Base-by-base conservation (phyloP, 2,113 vertebrate genomes). In the Alethe diademata region DNA sequence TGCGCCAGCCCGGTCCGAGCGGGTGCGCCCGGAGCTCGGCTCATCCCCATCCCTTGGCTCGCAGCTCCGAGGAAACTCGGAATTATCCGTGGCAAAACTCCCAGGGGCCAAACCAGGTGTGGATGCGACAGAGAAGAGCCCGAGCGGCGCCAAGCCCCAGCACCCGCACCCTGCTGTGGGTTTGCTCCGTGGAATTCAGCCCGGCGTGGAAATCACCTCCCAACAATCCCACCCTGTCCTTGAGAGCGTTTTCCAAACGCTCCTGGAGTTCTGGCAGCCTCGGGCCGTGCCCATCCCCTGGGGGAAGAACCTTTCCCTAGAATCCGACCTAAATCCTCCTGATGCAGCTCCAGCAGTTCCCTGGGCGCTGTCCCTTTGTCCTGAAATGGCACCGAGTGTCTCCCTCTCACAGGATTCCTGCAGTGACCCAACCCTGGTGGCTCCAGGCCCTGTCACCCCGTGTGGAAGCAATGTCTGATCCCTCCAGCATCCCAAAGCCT, bases 121-220 rank as follows among this genome's bases (percentile, higher is more conserved):
- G 33, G 90, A 15, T 13, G 43, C 3, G 12, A 28, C 2, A 1
- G 35, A 12, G 8, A 19, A 31, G 69, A 58, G 73, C 36, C 51
- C 0, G 1, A 13, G 19, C 0, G 26, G 73, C 5, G 25, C 43
- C 2, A 1, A 6, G 15, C 6, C 19, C 40, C 38, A 0, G 0
- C 0, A 3, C 11, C 42, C 43, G 1, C 1, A 5, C 2, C 25
- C 23, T 2, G 47, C 26, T 0, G 0, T 5, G 69, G 60, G 8
- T 70, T 18, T 1, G 50, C 20, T 9, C 42, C 14, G 0, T 9
- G 65, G 84, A 7, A 12, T 13, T 40, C n/a, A 6, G 4, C n/a
- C 33, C 22, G 1, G 0, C 0, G 0, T 11, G 82, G 70, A 7
- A 75, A 42, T 74, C 42, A 3, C 33, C 20, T 20, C 22, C 15